phyloP scores from a whole-genome alignment of 2,113 vertebrate genomes.

The Chionodraco myersi region DNA sequence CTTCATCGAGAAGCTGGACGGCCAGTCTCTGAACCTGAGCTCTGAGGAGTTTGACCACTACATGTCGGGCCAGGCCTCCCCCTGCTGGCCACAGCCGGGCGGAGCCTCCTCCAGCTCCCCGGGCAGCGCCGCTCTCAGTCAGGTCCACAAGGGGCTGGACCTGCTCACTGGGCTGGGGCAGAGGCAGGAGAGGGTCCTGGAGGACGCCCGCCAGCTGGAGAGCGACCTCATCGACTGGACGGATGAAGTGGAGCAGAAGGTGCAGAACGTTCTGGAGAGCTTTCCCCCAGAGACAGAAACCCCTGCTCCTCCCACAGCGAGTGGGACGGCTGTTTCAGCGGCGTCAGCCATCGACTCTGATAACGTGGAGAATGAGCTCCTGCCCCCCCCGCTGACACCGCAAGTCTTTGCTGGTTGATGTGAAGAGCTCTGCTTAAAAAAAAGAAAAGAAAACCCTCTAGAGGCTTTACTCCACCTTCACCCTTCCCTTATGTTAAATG shows the following conservation, averaged over 20 bases:
- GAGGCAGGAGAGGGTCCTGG: slow-evolving; percentile 90
- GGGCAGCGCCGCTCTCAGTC: slow-evolving; percentile 82
- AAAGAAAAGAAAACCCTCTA: background rate
- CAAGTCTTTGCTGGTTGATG: slow-evolving; percentile 92
- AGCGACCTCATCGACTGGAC: slow-evolving; percentile 98
- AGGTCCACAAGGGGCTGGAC: slow-evolving; percentile 90
- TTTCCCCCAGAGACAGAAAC: slow-evolving; percentile 84
- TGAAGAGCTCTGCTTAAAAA: background rate
- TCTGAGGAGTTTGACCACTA: slow-evolving; percentile 95
- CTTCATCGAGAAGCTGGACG: slow-evolving; percentile 98
- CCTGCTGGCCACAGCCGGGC: slow-evolving; percentile 83
- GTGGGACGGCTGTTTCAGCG: slow-evolving; percentile 39
- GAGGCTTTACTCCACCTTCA: slow-evolving; percentile 28
- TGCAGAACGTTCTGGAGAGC: slow-evolving; percentile 90
- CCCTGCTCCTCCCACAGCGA: slow-evolving; percentile 1
- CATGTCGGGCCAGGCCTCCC: slow-evolving; percentile 93
- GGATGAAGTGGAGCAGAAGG: slow-evolving; percentile 90
- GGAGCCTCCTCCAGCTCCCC: slow-evolving; percentile 76
- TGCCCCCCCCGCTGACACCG: slow-evolving; percentile 93
- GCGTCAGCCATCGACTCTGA: slow-evolving; percentile 95
- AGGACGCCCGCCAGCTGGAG: slow-evolving; percentile 89
- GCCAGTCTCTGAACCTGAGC: slow-evolving; percentile 93
- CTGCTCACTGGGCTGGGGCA: slow-evolving; percentile 89
- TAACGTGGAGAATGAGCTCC: slow-evolving; percentile 92
- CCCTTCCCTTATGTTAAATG: slow-evolving; percentile 18